Base-by-base conservation (phyloP, 2,113 vertebrate species). In the Oryzias melastigma region DNA sequence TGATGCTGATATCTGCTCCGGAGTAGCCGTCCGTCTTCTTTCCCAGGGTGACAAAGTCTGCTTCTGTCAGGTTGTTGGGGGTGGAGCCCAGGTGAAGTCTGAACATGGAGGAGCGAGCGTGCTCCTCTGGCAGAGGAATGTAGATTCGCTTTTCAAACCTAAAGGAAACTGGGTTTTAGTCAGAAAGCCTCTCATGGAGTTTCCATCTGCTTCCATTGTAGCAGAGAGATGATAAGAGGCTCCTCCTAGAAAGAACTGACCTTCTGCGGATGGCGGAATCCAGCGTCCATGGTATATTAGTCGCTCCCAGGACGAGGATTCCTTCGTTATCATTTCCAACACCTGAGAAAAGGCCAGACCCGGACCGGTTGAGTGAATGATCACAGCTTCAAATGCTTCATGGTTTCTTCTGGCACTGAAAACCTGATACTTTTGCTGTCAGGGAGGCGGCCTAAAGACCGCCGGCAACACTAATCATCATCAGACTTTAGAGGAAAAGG, bases 141-240 rank as follows among this genome's bases (percentile, higher is more conserved):
- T 94, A 96, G 86, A 98, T 97, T 15, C 94, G 90, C 61, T 97
- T 98, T 82, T 97, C 96, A 91, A 98, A 97, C 87, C 96, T 96
- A 27, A 68, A 52, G 59, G 3, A 51, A 16, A 60, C 5, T 47
- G 48, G 73, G 18, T 62, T 13, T 60, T 6, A 63, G 15, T 57
- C 18, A 44, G 20, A 8, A 18, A 47, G 45, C 45, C 7, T 19
- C n/a, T 35, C 29, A 35, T 35, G 7, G 7, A 2, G 7, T 35
- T 35, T 35, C 29, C 29, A 35, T 8, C 27, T 7, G 5, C 27
- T 29, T 29, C 27, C 27, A 7, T 29, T 29, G 27, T 29, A 29
- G 29, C 29, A 35, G 29, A 10, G 7, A 10, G 29, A 7, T 2
- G 29, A 6, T 2, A 2, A 35, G 29, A 2, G 29, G 7, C 29